Evolutionary conservation across 2,797 vertebrate species (phyloP).

Genomic region (Squalus acanthias): DNA sequence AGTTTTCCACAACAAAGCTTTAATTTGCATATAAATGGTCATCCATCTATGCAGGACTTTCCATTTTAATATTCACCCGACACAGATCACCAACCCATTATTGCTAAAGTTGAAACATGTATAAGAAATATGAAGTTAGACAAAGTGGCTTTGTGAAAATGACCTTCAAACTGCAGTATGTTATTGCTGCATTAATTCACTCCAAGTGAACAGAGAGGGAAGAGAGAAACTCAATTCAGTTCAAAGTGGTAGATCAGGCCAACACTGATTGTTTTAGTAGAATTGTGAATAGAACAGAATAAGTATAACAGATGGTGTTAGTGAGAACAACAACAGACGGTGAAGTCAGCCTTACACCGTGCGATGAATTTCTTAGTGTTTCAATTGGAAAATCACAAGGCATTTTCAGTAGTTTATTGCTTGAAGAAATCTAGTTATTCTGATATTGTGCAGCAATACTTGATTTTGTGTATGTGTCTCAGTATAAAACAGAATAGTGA

Average conservation of each 20-base stretch:
- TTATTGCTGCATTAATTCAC: background rate
- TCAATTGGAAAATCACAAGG: slow-evolving; percentile 1
- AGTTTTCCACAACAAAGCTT: background rate
- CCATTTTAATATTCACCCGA: background rate
- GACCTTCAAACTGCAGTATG: background rate
- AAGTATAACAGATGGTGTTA: slow-evolving; percentile 8
- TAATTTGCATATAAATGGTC: background rate
- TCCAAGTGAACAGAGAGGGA: background rate
- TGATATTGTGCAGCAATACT: background rate
- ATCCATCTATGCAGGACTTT: no score
- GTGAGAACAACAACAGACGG: background rate
- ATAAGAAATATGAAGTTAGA: background rate
- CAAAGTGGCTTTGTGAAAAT: background rate
- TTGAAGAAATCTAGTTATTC: background rate
- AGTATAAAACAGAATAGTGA: background rate
- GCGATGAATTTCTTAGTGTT: slow-evolving; percentile 8
- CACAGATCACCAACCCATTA: background rate
- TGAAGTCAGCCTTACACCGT: slow-evolving; percentile 10
- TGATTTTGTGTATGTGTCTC: background rate
- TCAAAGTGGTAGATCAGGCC: background rate
- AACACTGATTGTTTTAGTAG: background rate
- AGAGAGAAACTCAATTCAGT: background rate
- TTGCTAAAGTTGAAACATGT: background rate
- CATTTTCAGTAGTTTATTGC: background rate
- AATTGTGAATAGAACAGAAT: slow-evolving; percentile 3